A percentile compares a stretch with the other conserved stretches of the same genome.
phyloP scores from a whole-genome alignment of 2,797 vertebrate species.

The Gymnoscopelus microlampas region DNA sequence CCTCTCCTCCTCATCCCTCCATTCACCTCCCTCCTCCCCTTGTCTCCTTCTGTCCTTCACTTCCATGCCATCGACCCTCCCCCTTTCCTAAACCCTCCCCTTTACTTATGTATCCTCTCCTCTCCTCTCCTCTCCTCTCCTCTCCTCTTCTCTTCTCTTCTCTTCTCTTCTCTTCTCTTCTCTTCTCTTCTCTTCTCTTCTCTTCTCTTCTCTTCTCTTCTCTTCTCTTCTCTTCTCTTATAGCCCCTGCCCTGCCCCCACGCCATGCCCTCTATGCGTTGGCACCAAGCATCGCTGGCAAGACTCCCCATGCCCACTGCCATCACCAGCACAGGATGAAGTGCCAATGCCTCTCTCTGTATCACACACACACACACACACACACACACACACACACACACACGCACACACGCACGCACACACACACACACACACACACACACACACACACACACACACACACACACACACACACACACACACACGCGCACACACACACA shows the following conservation, averaged over 20 bases:
- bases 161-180: background rate
- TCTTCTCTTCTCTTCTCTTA: background rate
- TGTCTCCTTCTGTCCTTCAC: background rate
- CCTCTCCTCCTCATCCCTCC: background rate
- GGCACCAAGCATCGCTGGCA: conserved; percentile 56
- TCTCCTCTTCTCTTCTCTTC: background rate
- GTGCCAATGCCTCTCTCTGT: conserved; percentile 49
- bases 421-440: background rate
- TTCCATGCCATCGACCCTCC: conserved; percentile 6
- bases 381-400: conserved; percentile 6
- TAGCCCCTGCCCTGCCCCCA: conserved; percentile 45
- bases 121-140: conserved; percentile 1
- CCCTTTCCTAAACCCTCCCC: background rate
- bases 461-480: too few relatives aligned
- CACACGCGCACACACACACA: conserved; percentile 10
- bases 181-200: conserved; percentile 30
- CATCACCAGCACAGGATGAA: conserved; percentile 55
- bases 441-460: conserved; percentile 14
- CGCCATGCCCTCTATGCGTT: conserved; percentile 49
- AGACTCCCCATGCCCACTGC: conserved; percentile 48
- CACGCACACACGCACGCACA: background rate
- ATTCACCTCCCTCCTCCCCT: conserved; percentile 4
- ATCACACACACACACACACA: conserved; percentile 13
- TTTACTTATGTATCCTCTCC: conserved; percentile 7
- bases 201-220: background rate